These are phyloP conservation scores for Drosophila seguyi DNA, from an alignment of 1,140 invertebrate species.

Conservation along the genomic window DNA sequence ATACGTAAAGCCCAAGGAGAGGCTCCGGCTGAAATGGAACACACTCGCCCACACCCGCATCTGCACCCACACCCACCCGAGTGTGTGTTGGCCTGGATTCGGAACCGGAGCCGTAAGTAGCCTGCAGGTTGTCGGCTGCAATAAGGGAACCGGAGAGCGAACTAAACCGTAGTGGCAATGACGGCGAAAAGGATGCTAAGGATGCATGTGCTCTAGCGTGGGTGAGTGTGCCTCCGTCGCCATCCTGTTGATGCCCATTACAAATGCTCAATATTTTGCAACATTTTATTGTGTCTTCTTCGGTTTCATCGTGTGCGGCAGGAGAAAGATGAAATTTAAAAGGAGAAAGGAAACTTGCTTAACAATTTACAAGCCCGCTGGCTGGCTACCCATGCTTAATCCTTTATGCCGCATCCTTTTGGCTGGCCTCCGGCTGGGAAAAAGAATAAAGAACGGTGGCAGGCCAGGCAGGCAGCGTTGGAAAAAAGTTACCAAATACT, in stretches of 20 bases:
- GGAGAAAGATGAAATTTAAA: slow-evolving; percentile 65
- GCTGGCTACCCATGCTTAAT: slow-evolving; percentile 63
- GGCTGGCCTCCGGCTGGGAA: slow-evolving; percentile 32
- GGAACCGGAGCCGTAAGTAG: slow-evolving; percentile 67
- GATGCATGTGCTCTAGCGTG: slow-evolving; percentile 7
- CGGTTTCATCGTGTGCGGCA: slow-evolving; percentile 34
- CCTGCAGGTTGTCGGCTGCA: slow-evolving; percentile 59
- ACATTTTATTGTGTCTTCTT: slow-evolving; percentile 67
- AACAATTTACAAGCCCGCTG: slow-evolving; percentile 71
- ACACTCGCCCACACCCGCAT: slow-evolving; percentile 12
- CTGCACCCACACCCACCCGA: slow-evolving; percentile 8
- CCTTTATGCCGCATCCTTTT: slow-evolving; percentile 69
- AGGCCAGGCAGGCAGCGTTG: background rate
- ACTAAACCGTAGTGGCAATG: slow-evolving; percentile 50
- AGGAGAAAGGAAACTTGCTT: slow-evolving; percentile 55
- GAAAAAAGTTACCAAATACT: slow-evolving; percentile 75
- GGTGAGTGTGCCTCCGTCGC: background rate
- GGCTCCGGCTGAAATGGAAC: slow-evolving; percentile 55
- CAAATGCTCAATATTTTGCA: slow-evolving; percentile 57
- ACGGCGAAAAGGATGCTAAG: slow-evolving; percentile 24
- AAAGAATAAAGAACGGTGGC: slow-evolving; percentile 38
- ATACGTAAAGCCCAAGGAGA: slow-evolving; percentile 66
- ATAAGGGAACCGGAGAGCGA: slow-evolving; percentile 47
- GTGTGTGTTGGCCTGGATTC: slow-evolving; percentile 52
- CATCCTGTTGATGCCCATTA: slow-evolving; percentile 50